Evolutionary conservation across 2,113 vertebrate genomes (phyloP).

Genomic region (Burhinus oedicnemus): DNA sequence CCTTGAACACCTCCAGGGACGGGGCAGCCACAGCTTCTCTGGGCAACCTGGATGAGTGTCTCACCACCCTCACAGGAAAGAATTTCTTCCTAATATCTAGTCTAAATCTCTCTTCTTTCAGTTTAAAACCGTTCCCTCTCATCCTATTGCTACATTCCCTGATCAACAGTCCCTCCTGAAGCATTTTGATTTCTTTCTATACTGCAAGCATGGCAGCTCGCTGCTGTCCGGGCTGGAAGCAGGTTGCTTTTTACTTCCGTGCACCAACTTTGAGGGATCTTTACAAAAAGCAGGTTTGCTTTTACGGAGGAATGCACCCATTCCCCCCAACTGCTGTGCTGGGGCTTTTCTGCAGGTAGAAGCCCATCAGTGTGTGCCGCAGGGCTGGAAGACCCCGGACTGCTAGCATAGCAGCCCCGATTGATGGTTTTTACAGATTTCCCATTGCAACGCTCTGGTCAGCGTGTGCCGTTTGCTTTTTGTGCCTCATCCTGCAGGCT

Average conservation of each 20-base stretch:
- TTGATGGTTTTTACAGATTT: not conserved
- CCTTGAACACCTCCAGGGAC: not conserved
- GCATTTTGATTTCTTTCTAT: not conserved
- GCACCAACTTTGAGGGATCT: not conserved
- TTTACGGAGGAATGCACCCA: rapidly evolving
- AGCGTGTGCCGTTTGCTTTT: not conserved
- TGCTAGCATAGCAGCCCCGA: not conserved
- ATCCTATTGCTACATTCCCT: not conserved
- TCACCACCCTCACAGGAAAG: not conserved
- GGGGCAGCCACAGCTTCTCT: not conserved
- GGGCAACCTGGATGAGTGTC: not conserved
- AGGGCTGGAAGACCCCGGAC: not conserved
- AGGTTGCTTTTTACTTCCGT: not conserved
- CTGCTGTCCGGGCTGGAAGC: not conserved
- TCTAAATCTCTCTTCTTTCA: not conserved
- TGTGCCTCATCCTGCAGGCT: not conserved
- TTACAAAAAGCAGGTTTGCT: not conserved
- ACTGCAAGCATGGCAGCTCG: rapidly evolving
- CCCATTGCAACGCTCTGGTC: not conserved
- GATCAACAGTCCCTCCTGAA: not conserved
- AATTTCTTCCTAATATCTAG: not conserved
- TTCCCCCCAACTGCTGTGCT: not conserved
- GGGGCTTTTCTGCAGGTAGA: not conserved
- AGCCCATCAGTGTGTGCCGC: not conserved
- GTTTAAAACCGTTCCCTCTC: not conserved